Percentiles rank a stretch among this genome's conserved stretches.
Evolutionary conservation across 2,888 invertebrate genomes (phyloP).

Genomic region (Coenonympha arcania): DNA sequence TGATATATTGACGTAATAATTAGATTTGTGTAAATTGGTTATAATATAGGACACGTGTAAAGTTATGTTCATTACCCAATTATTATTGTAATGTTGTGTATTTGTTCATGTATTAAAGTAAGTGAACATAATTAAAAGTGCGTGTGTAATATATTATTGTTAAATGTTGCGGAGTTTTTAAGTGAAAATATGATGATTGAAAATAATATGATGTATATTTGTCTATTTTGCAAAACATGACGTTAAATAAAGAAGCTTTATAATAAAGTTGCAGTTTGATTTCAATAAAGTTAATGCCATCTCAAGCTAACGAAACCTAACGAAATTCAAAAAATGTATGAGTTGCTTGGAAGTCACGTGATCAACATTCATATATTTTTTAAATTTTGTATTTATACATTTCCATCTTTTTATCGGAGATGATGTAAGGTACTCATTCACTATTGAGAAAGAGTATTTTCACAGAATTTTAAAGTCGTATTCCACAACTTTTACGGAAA

Average conservation of each 20-base stretch:
- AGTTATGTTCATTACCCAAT: constrained; percentile 8
- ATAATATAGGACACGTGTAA: constrained; percentile 14
- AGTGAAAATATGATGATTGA: constrained; percentile 63
- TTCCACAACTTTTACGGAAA: too few species aligned
- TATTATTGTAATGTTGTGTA: constrained; percentile 13
- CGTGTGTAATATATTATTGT: constrained; percentile 62
- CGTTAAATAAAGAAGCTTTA: constrained; percentile 74
- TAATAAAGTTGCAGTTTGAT: constrained; percentile 33
- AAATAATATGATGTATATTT: constrained; percentile 69
- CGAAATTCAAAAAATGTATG: too few species aligned
- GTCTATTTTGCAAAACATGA: constrained; percentile 75
- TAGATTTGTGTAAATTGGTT: background rate
- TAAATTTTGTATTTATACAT: too few species aligned
- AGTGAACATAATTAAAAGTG: constrained; percentile 26
- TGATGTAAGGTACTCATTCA: too few species aligned
- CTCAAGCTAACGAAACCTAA: too few species aligned
- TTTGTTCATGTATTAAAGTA: constrained; percentile 16
- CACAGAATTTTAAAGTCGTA: too few species aligned
- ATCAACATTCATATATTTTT: too few species aligned
- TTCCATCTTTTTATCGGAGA: too few species aligned
- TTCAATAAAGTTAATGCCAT: background rate
- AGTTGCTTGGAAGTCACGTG: too few species aligned
- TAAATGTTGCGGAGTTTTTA: constrained; percentile 71
- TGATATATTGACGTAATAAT: background rate
- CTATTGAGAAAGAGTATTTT: too few species aligned